Conservation (phyloP, 2,797 vertebrate species). For the Scyliorhinus canicula region DNA sequence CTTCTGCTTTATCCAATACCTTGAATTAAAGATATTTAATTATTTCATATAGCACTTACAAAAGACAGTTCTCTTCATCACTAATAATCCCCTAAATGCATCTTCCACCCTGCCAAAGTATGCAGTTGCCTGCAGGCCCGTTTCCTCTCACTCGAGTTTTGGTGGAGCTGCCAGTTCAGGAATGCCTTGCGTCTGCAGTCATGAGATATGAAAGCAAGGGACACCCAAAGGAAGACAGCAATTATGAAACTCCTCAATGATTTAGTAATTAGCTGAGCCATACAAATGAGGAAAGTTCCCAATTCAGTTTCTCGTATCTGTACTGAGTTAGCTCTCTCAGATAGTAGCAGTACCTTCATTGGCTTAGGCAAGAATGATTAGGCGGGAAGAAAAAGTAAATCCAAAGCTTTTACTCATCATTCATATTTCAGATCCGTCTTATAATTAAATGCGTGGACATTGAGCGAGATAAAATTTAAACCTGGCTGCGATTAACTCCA, state of each 20-base stretch:
- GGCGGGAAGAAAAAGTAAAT: neutral
- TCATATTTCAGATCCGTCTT: neutral
- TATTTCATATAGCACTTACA: neutral
- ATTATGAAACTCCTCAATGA: neutral
- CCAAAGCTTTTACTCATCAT: neutral
- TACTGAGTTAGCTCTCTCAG: neutral
- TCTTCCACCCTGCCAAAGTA: neutral
- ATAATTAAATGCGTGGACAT: neutral
- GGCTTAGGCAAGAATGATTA: neutral
- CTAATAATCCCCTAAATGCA: neutral
- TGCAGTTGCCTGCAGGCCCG: too few relatives aligned
- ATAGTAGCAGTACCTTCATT: neutral
- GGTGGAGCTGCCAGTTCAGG: too few relatives aligned
- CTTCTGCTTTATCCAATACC: constrained; percentile 91
- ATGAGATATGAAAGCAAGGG: neutral
- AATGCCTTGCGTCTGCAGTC: too few relatives aligned
- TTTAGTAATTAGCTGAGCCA: neutral
- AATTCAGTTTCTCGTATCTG: neutral
- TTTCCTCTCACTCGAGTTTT: too few relatives aligned
- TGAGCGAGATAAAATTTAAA: neutral
- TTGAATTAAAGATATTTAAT: constrained; percentile 45
- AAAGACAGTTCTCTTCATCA: neutral
- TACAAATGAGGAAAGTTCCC: neutral
- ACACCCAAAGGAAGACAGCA: neutral
- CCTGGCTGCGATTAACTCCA: neutral